Evolutionary conservation across 2,888 invertebrate species (phyloP), one percentile per base, ranked within the genome.

Genomic region (Drosophila koepferae): DNA sequence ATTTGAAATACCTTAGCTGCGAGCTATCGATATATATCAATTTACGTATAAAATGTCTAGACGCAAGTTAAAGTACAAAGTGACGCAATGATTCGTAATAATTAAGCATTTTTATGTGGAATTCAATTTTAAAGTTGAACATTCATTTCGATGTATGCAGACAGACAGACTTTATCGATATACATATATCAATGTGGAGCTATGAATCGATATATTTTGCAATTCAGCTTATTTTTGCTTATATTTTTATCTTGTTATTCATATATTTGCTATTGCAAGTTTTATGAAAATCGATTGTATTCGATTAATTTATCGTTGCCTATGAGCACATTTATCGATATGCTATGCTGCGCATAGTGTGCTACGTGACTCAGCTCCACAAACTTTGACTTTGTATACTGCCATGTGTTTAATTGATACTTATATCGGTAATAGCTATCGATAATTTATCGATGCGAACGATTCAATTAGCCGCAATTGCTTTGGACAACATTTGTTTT

Each of bases 391-490:
- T 5, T n/a, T 10, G 5, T n/a, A 10, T 49, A 2, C 12, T 28
- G 12, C 8, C 14, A 31, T 5, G 3, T 34, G 1, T 18, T 18
- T 51, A 18, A 34, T 51, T 18, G 51, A 34, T 18, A 12, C 10
- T 18, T 34, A 12, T 18, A 14, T 20, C 34, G 18, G 14, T 20
- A 8, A 36, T 8, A 12, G 18, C 16, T 20, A 36, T 58, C 58
- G 58, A 58, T 44, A 44, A 44, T 16, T 58, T 36, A 58, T 58
- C 58, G 58, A 16, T 20, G 20, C 10, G 2, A 46, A 23, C 31
- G 20, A 60, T 75, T 80, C 72, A 76, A 80, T 80, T 64, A 67
- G 60, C 59, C 53, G 36, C 58, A 74, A 28, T 62, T 55, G 66
- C 23, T 40, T 41, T 38, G 54, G 23, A 28, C 23, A 9, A 16